phyloP scores from a whole-genome alignment of 2,888 invertebrate genomes.

The Ochlodes sylvanus region DNA sequence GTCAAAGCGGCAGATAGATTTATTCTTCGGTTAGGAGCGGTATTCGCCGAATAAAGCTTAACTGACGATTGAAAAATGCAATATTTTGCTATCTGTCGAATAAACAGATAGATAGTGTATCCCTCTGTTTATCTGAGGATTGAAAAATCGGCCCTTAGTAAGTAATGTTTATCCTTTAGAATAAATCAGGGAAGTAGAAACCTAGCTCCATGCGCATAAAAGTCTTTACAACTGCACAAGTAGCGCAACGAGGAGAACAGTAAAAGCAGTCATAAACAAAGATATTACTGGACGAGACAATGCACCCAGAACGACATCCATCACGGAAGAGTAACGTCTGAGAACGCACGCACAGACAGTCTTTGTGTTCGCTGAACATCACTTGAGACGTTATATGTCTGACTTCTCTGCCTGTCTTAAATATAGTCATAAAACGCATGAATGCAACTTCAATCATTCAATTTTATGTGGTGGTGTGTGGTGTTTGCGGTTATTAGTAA shows the following conservation, averaged over 20 bases:
- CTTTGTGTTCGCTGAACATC: conserved; percentile 49
- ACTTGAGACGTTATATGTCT: not conserved
- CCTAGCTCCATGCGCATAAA: not conserved
- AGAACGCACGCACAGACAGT: conserved; percentile 51
- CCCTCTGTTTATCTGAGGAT: too few relatives aligned
- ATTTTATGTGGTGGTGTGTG: too few relatives aligned
- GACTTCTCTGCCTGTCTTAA: not conserved
- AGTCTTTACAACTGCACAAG: not conserved
- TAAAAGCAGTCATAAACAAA: conserved; percentile 31
- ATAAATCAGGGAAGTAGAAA: not conserved
- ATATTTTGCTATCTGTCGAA: too few relatives aligned
- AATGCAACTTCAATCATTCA: not conserved
- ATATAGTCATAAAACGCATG: not conserved
- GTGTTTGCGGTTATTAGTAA: too few relatives aligned
- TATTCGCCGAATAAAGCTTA: too few relatives aligned
- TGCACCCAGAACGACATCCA: conserved; percentile 59
- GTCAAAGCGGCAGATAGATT: too few relatives aligned
- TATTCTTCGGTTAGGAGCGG: too few relatives aligned
- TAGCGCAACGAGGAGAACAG: conserved; percentile 10
- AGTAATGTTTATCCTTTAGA: not conserved
- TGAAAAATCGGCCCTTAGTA: too few relatives aligned
- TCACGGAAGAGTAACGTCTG: conserved; percentile 63
- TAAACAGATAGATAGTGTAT: too few relatives aligned
- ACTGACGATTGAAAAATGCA: too few relatives aligned
- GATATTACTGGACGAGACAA: conserved; percentile 53